Evolutionary conservation across 1,140 invertebrate species (phyloP).

Genomic region (Oscheius sp.): DNA sequence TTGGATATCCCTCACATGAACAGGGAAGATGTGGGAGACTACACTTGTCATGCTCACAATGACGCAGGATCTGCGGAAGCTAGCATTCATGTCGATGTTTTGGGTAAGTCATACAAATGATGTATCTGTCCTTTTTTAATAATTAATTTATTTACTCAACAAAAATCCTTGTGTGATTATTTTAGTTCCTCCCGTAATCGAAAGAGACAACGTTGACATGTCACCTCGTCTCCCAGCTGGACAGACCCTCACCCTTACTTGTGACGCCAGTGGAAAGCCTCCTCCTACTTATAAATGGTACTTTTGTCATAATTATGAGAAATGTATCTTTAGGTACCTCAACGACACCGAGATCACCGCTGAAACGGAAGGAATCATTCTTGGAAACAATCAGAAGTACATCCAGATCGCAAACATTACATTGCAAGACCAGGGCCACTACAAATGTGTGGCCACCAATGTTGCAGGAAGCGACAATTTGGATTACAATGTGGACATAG

Average conservation of each 20-base stretch:
- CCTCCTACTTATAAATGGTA: constrained; percentile 47
- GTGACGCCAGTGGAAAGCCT: constrained; percentile 56
- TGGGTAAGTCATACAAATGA: no score
- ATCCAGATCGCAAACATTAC: constrained; percentile 54
- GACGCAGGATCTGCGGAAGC: constrained; percentile 49
- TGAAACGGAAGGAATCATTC: constrained; percentile 26
- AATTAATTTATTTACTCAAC: no score
- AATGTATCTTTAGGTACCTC: no score
- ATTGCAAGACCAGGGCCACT: constrained; percentile 52
- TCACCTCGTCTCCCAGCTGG: constrained; percentile 51
- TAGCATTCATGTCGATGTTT: constrained; percentile 50
- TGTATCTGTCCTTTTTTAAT: no score
- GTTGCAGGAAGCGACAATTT: constrained; percentile 50
- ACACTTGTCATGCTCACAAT: constrained; percentile 52
- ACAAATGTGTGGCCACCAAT: constrained; percentile 50
- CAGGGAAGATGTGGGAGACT: constrained; percentile 47
- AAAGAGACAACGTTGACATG: constrained; percentile 49
- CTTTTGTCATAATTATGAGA: no score
- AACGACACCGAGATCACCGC: constrained; percentile 46
- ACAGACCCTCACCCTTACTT: constrained; percentile 46
- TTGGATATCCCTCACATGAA: constrained; percentile 51
- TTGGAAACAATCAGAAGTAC: constrained; percentile 39
- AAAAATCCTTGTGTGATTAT: no score
- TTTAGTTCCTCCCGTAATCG: constrained; percentile 56
- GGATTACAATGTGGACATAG: constrained; percentile 52